Conservation (phyloP, 2,888 invertebrate species). For the Neelides folsomi region DNA sequence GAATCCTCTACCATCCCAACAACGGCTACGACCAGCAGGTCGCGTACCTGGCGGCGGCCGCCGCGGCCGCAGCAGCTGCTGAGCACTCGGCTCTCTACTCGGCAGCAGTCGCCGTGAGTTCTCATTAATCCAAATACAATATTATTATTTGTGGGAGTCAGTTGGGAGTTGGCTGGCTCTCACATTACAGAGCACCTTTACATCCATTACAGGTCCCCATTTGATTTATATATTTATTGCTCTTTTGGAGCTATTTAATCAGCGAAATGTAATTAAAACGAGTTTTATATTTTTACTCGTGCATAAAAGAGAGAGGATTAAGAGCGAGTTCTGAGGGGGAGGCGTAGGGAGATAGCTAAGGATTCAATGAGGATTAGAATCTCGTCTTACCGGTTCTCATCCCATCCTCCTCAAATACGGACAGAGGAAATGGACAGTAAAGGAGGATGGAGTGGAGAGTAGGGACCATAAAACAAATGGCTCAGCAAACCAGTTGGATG, state of each 20-base stretch:
- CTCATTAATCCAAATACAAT: neutral
- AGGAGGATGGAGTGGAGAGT: too few relatives aligned
- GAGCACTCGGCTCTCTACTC: conserved; percentile 33
- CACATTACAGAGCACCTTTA: neutral
- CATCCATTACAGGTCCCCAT: neutral
- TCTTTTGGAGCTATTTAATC: too few relatives aligned
- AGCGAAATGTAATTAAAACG: conserved; percentile 1
- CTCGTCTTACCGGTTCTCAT: conserved; percentile 32
- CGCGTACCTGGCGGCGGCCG: conserved; percentile 33
- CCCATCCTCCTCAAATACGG: too few relatives aligned
- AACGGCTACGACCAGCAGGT: conserved; percentile 40
- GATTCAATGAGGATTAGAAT: conserved; percentile 26
- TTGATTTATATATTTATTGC: too few relatives aligned
- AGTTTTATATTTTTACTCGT: conserved; percentile 1
- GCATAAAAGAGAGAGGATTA: too few relatives aligned
- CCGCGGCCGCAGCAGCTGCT: conserved; percentile 31
- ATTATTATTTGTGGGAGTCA: neutral
- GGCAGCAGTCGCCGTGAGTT: conserved; percentile 32
- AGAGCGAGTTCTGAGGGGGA: too few relatives aligned
- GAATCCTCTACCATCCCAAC: conserved; percentile 32
- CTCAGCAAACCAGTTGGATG: too few relatives aligned
- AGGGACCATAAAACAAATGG: too few relatives aligned
- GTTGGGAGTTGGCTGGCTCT: neutral
- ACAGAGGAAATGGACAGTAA: too few relatives aligned
- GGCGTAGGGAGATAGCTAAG: conserved; percentile 14